Evolutionary conservation across 2,888 invertebrate species (phyloP).

Genomic region (Malacosoma neustria): DNA sequence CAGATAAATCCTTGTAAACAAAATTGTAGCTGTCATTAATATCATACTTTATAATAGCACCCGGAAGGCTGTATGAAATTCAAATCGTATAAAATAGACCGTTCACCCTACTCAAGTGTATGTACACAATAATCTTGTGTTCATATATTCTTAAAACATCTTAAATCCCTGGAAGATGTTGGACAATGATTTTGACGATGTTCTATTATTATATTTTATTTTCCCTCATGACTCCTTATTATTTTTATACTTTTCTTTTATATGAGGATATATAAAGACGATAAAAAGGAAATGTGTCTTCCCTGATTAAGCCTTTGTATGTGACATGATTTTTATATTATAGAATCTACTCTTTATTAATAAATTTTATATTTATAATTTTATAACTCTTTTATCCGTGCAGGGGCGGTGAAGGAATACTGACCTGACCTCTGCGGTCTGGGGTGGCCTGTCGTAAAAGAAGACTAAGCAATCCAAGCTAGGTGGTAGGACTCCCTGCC

Average conservation of each 20-base stretch:
- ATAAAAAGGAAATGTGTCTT: slow-evolving; percentile 60
- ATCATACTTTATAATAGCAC: slow-evolving; percentile 57
- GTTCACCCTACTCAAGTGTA: slow-evolving; percentile 41
- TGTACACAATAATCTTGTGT: slow-evolving; percentile 31
- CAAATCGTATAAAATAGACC: slow-evolving; percentile 51
- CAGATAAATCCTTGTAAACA: slow-evolving; percentile 59
- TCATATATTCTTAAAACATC: slow-evolving; percentile 29
- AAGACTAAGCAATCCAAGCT: no score
- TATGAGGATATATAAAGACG: slow-evolving; percentile 57
- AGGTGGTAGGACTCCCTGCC: no score
- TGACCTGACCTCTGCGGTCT: no score
- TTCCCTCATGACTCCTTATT: slow-evolving; percentile 56
- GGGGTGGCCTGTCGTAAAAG: no score
- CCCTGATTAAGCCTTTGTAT: slow-evolving; percentile 54
- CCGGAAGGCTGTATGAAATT: slow-evolving; percentile 43
- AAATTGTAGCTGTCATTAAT: slow-evolving; percentile 62
- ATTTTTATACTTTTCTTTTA: slow-evolving; percentile 64
- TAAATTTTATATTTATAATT: no score
- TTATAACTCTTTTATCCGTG: no score
- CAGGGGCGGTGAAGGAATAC: no score
- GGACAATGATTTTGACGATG: slow-evolving; percentile 45
- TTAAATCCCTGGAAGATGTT: slow-evolving; percentile 44
- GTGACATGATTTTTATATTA: slow-evolving; percentile 40
- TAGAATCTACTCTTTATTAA: background rate
- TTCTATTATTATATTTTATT: slow-evolving; percentile 64